Evolutionary conservation across 2,113 vertebrate genomes (phyloP).

Genomic region (Sylvietta virens): DNA sequence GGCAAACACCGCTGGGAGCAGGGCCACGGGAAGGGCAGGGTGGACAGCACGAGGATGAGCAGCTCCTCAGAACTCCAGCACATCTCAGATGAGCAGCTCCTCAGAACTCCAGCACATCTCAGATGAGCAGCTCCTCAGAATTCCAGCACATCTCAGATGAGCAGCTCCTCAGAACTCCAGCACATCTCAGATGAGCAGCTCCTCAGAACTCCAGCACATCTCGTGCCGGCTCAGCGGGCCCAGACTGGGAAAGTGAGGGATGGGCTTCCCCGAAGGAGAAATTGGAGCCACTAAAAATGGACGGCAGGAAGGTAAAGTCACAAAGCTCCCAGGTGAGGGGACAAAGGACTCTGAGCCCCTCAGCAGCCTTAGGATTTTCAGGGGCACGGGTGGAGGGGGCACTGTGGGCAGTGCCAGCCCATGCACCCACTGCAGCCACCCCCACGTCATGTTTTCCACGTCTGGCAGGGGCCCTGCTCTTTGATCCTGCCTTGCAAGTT

Average conservation of each 20-base stretch:
- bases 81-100: neutral
- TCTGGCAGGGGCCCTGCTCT: neutral
- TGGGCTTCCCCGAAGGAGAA: neutral
- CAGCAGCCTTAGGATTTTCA: neutral
- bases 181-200: neutral
- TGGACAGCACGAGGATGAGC: accelerated
- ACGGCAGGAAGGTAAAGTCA: neutral
- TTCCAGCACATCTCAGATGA: neutral
- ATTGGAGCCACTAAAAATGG: neutral
- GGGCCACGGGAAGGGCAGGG: neutral
- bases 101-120: neutral
- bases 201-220: neutral
- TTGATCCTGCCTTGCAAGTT: neutral
- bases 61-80: neutral
- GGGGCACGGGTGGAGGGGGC: neutral
- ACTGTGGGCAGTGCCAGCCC: neutral
- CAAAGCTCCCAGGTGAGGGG: neutral
- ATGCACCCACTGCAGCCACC: accelerated
- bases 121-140: neutral
- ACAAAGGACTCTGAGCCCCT: neutral
- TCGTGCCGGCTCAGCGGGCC: accelerated
- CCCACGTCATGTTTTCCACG: neutral
- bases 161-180: neutral
- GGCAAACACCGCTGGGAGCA: neutral
- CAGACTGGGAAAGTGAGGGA: neutral